Percentiles rank a stretch among this genome's conserved stretches.
These are phyloP conservation scores for Callyntrura sp. DNA, from an alignment of 2,888 invertebrate species.

Conservation along the genomic window DNA sequence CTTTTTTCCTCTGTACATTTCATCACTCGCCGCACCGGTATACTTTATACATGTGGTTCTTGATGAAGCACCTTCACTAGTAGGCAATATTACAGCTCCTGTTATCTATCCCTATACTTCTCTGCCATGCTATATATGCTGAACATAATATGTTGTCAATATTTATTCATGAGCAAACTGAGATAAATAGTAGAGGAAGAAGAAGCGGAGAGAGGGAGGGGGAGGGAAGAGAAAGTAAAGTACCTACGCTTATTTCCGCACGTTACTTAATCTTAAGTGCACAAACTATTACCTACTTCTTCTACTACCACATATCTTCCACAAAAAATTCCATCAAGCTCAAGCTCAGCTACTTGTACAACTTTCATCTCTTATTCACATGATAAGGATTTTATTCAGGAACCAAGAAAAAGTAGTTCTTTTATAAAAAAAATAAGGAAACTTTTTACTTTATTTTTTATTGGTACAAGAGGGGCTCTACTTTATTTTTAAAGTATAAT, in stretches of 20 bases:
- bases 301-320: slow-evolving; percentile 32
- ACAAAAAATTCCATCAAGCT: slow-evolving; percentile 42
- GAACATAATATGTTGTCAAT: slow-evolving; percentile 64
- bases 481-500: slow-evolving; percentile 44
- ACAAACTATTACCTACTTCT: slow-evolving; percentile 76
- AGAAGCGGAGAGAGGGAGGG: slow-evolving; percentile 55
- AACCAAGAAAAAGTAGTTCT: slow-evolving; percentile 53
- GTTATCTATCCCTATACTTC: slow-evolving; percentile 33
- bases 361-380: slow-evolving; percentile 71
- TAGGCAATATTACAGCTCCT: background rate
- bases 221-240: slow-evolving; percentile 65
- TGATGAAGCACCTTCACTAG: no score
- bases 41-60: background rate
- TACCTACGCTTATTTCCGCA: slow-evolving; percentile 77
- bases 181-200: slow-evolving; percentile 53
- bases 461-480: slow-evolving; percentile 12
- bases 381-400: slow-evolving; percentile 60
- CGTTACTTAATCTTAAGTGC: slow-evolving; percentile 79
- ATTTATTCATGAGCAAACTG: slow-evolving; percentile 74
- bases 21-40: background rate
- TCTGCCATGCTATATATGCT: slow-evolving; percentile 1
- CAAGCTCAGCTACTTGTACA: slow-evolving; percentile 3
- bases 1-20: slow-evolving; percentile 42
- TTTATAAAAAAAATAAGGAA: slow-evolving; percentile 66
- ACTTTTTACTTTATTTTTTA: slow-evolving; percentile 76